phyloP scores from a whole-genome alignment of 2,113 vertebrate species.

The Nettapus auritus region DNA sequence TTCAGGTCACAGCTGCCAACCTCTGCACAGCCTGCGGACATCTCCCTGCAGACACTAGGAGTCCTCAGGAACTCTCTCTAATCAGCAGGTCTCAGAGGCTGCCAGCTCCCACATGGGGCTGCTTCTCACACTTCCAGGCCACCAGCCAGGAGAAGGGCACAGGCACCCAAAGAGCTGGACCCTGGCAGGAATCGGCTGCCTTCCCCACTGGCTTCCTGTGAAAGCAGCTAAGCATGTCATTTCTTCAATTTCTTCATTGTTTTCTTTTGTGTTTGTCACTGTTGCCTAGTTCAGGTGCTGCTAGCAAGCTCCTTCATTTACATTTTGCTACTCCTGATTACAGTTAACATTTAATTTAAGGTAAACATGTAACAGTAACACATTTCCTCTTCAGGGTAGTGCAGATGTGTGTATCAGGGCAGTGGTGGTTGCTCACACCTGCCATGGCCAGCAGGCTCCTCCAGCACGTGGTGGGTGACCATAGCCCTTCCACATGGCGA shows the following conservation, averaged over 20 bases:
- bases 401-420: background rate
- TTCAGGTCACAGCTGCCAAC: background rate
- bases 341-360: background rate
- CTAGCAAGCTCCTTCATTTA: background rate
- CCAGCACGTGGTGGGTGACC: background rate
- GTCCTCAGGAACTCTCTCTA: background rate
- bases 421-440: no score
- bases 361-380: background rate
- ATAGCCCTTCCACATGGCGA: no score
- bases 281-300: background rate
- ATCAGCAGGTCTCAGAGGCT: background rate
- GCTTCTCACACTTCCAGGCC: background rate
- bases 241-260: background rate
- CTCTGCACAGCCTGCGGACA: background rate
- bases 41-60: background rate
- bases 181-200: background rate
- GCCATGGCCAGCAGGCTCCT: background rate
- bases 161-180: background rate
- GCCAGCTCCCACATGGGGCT: background rate
- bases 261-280: background rate
- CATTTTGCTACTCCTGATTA: background rate
- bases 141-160: background rate
- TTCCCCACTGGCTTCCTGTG: background rate
- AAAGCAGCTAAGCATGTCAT: background rate
- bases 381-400: background rate